Conservation (phyloP, 1,140 invertebrate genomes). For the Armadillidium nasatum region DNA sequence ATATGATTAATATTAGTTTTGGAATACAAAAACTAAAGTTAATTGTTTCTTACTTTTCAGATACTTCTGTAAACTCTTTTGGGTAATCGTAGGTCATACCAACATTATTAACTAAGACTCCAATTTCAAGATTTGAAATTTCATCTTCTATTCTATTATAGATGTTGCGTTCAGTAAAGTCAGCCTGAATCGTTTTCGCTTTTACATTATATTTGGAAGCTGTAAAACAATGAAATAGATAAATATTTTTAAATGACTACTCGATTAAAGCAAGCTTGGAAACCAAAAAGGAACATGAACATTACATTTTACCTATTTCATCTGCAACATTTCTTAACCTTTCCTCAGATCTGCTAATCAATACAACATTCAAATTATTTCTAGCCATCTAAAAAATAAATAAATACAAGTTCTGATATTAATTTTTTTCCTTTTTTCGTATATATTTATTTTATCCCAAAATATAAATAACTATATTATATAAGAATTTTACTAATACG, state of each 20-base stretch:
- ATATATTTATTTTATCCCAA: too few relatives aligned
- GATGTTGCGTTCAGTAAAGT: constrained; percentile 69
- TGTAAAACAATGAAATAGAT: constrained; percentile 47
- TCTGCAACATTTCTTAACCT: constrained; percentile 75
- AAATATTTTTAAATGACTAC: neutral
- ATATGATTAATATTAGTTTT: too few relatives aligned
- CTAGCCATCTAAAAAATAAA: constrained; percentile 63
- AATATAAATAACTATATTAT: too few relatives aligned
- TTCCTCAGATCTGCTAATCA: constrained; percentile 76
- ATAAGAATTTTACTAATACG: too few relatives aligned
- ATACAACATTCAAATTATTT: constrained; percentile 74
- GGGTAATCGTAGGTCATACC: constrained; percentile 86
- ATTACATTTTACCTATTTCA: constrained; percentile 66
- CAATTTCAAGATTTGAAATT: constrained; percentile 74
- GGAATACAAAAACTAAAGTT: too few relatives aligned
- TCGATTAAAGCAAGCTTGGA: neutral
- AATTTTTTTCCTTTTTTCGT: too few relatives aligned
- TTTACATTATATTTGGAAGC: constrained; percentile 69
- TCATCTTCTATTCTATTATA: constrained; percentile 71
- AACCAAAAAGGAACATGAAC: constrained; percentile 37
- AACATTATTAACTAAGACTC: constrained; percentile 93
- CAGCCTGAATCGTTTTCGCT: constrained; percentile 74
- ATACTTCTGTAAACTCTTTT: constrained; percentile 70
- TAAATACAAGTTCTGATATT: constrained; percentile 1
- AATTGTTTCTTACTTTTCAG: constrained; percentile 49